These are phyloP conservation scores for Menura novaehollandiae DNA, from an alignment of 2,113 vertebrate genomes.

Conservation along the genomic window DNA sequence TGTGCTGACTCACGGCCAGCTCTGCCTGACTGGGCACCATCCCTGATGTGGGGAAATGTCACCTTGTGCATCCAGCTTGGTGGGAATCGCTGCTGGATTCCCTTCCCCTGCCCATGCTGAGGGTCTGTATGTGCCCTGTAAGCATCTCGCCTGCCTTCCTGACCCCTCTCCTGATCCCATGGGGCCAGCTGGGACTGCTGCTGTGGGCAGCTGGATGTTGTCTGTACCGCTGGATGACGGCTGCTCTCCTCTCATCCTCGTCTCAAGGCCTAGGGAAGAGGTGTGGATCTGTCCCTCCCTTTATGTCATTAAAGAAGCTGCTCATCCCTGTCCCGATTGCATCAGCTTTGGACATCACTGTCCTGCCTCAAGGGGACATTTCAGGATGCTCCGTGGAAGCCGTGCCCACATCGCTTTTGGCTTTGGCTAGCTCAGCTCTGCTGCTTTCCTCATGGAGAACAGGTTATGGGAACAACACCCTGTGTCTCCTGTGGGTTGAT, in stretches of 20 bases:
- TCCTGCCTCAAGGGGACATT: background rate
- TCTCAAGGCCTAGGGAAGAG: background rate
- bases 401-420: background rate
- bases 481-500: background rate
- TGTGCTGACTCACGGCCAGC: background rate
- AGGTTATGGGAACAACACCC: background rate
- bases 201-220: rapidly evolving
- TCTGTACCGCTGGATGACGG: background rate
- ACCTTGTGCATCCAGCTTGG: background rate
- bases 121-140: rapidly evolving
- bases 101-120: background rate
- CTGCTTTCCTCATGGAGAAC: background rate
- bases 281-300: background rate
- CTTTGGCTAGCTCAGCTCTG: background rate
- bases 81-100: background rate
- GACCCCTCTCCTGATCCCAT: background rate
- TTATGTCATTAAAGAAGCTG: background rate
- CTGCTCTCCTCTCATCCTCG: background rate
- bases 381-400: background rate
- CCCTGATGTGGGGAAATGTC: background rate
- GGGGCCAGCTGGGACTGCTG: background rate
- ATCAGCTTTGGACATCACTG: background rate
- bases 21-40: background rate
- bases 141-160: background rate
- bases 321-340: background rate